Conservation (phyloP, 2,113 vertebrate species). For the Eolophus roseicapilla region DNA sequence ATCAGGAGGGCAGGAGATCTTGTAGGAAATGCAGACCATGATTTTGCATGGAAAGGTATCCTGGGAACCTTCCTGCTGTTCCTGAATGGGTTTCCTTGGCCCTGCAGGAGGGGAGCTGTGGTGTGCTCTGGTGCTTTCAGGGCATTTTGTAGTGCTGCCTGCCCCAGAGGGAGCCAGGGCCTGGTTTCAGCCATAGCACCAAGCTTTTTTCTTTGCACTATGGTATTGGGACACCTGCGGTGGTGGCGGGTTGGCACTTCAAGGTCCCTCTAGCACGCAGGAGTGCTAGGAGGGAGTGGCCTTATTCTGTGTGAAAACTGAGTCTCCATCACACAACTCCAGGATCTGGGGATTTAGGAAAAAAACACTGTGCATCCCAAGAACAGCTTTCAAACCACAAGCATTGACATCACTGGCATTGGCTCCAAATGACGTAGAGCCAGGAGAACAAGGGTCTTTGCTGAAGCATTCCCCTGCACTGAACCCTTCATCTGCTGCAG, state of each 20-base stretch:
- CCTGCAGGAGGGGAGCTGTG: neutral
- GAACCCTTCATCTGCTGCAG: neutral
- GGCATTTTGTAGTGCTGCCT: neutral
- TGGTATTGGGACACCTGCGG: neutral
- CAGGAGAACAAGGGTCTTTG: neutral
- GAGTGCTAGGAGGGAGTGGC: neutral
- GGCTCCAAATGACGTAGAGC: neutral
- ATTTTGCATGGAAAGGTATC: fast-evolving
- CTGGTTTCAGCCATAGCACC: neutral
- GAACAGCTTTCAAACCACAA: neutral
- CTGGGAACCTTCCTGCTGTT: neutral
- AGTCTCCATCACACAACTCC: neutral
- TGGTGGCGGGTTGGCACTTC: neutral
- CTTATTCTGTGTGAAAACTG: neutral
- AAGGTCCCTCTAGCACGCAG: neutral
- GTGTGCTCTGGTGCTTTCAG: fast-evolving
- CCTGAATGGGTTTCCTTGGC: neutral
- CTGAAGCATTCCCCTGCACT: neutral
- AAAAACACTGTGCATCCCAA: neutral
- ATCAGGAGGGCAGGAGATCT: neutral
- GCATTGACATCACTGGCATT: neutral
- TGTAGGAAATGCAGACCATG: neutral
- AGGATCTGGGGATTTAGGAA: neutral
- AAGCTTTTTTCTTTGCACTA: neutral
- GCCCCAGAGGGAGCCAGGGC: neutral